Evolutionary conservation across 37 sponge, comb jelly and placozoan species (phyloP).

Genomic region (Cladorhizidae sp.): DNA sequence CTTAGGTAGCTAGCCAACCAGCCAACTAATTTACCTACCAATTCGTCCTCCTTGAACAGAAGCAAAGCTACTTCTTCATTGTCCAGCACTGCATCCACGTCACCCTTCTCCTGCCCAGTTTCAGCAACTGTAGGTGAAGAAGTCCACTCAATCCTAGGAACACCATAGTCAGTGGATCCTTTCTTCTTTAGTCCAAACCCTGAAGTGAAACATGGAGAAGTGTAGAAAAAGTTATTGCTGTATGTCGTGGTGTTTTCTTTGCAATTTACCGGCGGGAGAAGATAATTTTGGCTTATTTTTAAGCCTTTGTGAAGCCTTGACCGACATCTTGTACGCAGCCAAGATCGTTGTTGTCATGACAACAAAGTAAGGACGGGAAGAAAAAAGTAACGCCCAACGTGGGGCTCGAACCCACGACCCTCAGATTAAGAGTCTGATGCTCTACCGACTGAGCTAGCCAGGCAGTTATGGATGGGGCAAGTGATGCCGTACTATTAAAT

Average conservation of each 20-base stretch:
- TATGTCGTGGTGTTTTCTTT: no score
- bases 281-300: no score
- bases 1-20: no score
- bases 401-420: slow-evolving; percentile 27
- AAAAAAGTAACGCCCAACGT: slow-evolving; percentile 13
- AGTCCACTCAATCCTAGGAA: neutral
- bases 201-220: no score
- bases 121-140: neutral
- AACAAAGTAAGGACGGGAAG: neutral
- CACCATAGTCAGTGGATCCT: neutral
- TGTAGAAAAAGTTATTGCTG: no score
- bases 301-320: no score
- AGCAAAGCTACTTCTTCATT: neutral
- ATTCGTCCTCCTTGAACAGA: neutral
- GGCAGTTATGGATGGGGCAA: neutral
- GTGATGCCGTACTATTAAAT: no score
- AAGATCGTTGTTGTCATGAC: no score
- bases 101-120: neutral
- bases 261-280: no score
- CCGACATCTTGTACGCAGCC: no score
- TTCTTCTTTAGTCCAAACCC: neutral
- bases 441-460: slow-evolving; percentile 38
- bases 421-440: slow-evolving; percentile 31
- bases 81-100: neutral
- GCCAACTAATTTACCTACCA: neutral